phyloP scores from a whole-genome alignment of 2,888 invertebrate species.

The Callosobruchus maculatus region DNA sequence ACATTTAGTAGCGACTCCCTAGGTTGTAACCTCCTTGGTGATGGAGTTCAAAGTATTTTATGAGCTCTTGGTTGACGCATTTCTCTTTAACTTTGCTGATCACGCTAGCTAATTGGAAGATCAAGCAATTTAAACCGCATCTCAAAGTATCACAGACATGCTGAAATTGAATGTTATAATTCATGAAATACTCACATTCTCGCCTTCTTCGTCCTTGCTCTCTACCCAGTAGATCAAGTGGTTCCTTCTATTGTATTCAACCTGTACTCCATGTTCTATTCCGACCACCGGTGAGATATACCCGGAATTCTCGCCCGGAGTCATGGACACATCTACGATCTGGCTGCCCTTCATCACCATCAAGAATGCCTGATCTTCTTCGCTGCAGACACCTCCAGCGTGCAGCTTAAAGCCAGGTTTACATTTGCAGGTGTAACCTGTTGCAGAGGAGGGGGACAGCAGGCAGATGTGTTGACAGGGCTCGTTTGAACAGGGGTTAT shows the following conservation, averaged over 20 bases:
- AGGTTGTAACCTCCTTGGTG: too few relatives aligned
- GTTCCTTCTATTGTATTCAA: slow-evolving; percentile 88
- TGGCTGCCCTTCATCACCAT: slow-evolving; percentile 88
- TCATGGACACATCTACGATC: slow-evolving; percentile 79
- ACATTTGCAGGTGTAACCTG: slow-evolving; percentile 85
- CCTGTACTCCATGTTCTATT: slow-evolving; percentile 79
- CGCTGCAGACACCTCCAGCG: slow-evolving; percentile 68
- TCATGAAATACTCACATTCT: slow-evolving; percentile 52
- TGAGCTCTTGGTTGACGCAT: too few relatives aligned
- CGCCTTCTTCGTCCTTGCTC: slow-evolving; percentile 70
- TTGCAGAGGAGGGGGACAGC: slow-evolving; percentile 68
- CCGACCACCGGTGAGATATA: slow-evolving; percentile 85
- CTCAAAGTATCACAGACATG: too few relatives aligned
- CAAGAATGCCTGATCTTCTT: slow-evolving; percentile 85
- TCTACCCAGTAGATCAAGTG: slow-evolving; percentile 87
- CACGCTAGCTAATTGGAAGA: too few relatives aligned
- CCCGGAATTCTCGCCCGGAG: slow-evolving; percentile 72
- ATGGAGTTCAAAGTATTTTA: too few relatives aligned
- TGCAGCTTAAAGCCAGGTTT: slow-evolving; percentile 75
- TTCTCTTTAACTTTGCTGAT: too few relatives aligned
- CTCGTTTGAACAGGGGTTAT: slow-evolving; percentile 71
- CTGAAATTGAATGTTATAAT: too few relatives aligned
- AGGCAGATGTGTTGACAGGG: slow-evolving; percentile 90
- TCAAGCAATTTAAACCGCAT: too few relatives aligned
- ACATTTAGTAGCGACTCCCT: too few relatives aligned